Conservation (phyloP, 2,113 vertebrate species). For the Eretmochelys imbricata region DNA sequence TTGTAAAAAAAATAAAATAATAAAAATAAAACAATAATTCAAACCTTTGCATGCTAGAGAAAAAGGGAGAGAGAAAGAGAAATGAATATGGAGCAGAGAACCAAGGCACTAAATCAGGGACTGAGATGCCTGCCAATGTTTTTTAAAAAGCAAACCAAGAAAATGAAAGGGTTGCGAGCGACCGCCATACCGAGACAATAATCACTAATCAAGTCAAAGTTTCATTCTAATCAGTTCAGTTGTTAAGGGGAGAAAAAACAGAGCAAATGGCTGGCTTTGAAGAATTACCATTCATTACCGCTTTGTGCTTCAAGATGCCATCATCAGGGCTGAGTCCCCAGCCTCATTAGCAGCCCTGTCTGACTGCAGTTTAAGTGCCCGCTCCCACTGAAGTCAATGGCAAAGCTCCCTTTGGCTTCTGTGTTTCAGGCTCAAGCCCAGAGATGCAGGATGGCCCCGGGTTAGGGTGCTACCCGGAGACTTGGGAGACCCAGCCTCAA, state of each 20-base stretch:
- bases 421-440: accelerated
- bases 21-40: not conserved
- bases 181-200: constrained; percentile 60
- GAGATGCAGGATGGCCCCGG: not conserved
- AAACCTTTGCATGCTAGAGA: not conserved
- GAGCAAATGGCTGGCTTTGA: constrained; percentile 35
- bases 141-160: constrained; percentile 71
- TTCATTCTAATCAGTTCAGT: constrained; percentile 80
- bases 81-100: constrained; percentile 59
- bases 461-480: not conserved
- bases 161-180: constrained; percentile 73
- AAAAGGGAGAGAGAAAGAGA: not conserved
- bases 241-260: constrained; percentile 63
- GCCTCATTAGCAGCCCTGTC: not conserved
- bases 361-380: accelerated
- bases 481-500: not conserved
- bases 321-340: not conserved
- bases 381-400: not conserved
- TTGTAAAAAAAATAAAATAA: accelerated
- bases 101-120: constrained; percentile 49
- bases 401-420: not conserved
- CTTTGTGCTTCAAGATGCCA: not conserved
- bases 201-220: constrained; percentile 80
- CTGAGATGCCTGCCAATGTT: constrained; percentile 59
- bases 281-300: not conserved